These are phyloP conservation scores for Saguinus oedipus DNA, from an alignment of 2,797 vertebrate genomes.

Conservation along the genomic window DNA sequence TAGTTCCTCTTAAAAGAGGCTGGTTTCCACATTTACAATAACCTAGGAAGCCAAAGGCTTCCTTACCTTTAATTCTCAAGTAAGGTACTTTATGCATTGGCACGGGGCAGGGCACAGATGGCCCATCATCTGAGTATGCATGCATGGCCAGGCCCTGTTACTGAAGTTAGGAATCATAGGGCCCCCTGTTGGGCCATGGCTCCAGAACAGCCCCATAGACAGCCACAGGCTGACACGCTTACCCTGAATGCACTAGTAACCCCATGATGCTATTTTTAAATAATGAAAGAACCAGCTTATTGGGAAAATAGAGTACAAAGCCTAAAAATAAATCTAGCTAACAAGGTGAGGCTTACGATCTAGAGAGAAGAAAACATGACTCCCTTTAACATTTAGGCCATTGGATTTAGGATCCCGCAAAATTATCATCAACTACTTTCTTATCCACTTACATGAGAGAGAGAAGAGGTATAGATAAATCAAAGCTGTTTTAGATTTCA, in stretches of 20 bases:
- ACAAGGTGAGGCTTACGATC: background rate
- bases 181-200: background rate
- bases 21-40: slow-evolving; percentile 31
- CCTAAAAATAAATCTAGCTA: slow-evolving; percentile 58
- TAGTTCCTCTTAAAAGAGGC: slow-evolving; percentile 2
- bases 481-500: background rate
- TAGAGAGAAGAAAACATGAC: background rate
- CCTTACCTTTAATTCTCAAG: slow-evolving; percentile 50
- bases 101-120: slow-evolving; percentile 17
- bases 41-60: background rate
- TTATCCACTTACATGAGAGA: background rate
- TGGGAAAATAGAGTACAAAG: slow-evolving; percentile 7
- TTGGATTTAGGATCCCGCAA: background rate
- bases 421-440: background rate
- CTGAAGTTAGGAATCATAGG: slow-evolving; percentile 42
- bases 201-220: slow-evolving; percentile 26
- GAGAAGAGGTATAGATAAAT: background rate
- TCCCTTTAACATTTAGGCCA: background rate
- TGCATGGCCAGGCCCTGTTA: slow-evolving; percentile 52
- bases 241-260: slow-evolving; percentile 55
- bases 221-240: background rate
- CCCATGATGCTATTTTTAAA: slow-evolving; percentile 60
- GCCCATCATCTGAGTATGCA: background rate
- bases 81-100: slow-evolving; percentile 46
- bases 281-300: slow-evolving; percentile 45